These are phyloP conservation scores for Dascyllus trimaculatus DNA, from an alignment of 2,113 vertebrate genomes.

Conservation along the genomic window DNA sequence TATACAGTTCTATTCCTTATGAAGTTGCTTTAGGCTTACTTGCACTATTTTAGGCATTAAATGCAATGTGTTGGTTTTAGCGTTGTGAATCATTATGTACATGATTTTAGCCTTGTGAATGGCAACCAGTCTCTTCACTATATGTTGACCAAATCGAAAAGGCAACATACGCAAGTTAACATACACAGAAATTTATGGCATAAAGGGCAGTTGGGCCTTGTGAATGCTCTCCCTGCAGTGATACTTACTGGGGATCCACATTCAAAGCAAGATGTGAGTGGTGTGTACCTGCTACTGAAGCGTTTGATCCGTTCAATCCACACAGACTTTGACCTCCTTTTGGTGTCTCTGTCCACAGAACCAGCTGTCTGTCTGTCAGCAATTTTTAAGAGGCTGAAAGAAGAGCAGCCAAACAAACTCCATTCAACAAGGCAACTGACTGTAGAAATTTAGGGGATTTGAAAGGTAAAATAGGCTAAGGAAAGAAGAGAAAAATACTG, in stretches of 20 bases:
- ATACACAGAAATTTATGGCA: neutral
- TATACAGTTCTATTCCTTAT: too few relatives aligned
- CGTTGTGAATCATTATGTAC: neutral
- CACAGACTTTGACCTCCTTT: constrained; percentile 27
- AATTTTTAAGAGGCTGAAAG: neutral
- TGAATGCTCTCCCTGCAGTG: neutral
- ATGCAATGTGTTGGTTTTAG: neutral
- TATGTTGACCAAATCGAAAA: neutral
- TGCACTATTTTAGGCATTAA: constrained; percentile 6
- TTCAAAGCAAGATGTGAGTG: neutral
- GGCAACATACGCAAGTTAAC: neutral
- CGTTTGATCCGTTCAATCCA: constrained; percentile 1
- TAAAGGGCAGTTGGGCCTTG: neutral
- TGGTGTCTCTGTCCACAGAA: neutral
- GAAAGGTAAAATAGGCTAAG: too few relatives aligned
- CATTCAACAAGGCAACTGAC: too few relatives aligned
- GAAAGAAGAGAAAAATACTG: too few relatives aligned
- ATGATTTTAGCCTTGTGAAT: neutral
- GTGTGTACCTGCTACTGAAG: constrained; percentile 16
- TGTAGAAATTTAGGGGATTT: too few relatives aligned
- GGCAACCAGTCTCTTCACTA: neutral
- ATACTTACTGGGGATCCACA: neutral
- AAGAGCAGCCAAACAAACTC: neutral
- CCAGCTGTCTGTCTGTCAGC: constrained; percentile 15
- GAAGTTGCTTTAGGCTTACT: neutral